These are phyloP conservation scores for Malaclemys terrapin DNA, from an alignment of 2,113 vertebrate species.

Conservation along the genomic window DNA sequence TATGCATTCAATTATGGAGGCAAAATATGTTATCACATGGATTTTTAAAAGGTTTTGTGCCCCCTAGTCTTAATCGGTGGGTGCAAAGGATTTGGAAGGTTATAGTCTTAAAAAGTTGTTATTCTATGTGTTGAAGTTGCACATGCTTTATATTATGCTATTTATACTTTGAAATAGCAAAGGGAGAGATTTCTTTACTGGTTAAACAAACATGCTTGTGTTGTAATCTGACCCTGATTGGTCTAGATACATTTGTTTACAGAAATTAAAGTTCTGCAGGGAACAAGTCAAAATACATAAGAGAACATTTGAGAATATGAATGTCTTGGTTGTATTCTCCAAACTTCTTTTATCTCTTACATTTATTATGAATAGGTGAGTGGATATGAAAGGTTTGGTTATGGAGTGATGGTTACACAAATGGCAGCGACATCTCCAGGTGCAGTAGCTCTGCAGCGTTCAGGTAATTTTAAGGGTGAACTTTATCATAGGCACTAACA, in stretches of 20 bases:
- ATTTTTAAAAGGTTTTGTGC: neutral
- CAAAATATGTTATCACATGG: neutral
- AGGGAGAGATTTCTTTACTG: neutral
- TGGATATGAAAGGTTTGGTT: slow-evolving; percentile 90
- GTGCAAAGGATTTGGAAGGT: neutral
- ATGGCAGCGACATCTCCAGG: slow-evolving; percentile 90
- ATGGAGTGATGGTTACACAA: slow-evolving; percentile 90
- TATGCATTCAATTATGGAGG: neutral
- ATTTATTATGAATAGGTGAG: slow-evolving; percentile 80
- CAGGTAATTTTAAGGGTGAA: slow-evolving; percentile 80
- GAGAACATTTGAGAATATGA: neutral
- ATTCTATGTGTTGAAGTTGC: neutral
- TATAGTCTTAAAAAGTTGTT: neutral
- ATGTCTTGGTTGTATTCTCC: neutral
- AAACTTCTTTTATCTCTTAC: neutral
- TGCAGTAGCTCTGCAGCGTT: slow-evolving; percentile 84
- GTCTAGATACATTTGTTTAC: neutral
- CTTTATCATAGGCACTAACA: neutral
- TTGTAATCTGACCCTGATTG: neutral
- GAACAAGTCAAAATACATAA: slow-evolving; percentile 11
- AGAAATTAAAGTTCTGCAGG: neutral
- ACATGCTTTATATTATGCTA: neutral
- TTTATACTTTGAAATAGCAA: neutral
- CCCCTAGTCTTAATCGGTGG: neutral
- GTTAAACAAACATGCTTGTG: neutral